phyloP scores from a whole-genome alignment of 2,113 vertebrate genomes.

The Ellobius talpinus region DNA sequence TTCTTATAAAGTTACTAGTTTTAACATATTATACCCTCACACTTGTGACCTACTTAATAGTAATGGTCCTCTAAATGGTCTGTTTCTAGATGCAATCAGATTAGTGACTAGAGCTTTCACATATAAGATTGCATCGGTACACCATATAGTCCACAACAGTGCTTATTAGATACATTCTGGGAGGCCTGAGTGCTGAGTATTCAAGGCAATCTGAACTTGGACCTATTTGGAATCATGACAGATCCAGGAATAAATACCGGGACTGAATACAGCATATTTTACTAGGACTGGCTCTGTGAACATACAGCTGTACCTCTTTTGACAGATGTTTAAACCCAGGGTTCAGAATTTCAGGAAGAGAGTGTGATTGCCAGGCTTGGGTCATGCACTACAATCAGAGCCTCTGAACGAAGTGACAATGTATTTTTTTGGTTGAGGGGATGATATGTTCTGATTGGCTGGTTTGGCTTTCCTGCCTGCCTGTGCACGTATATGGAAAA shows the following conservation, averaged over 20 bases:
- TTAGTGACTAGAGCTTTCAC: background rate
- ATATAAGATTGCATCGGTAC: background rate
- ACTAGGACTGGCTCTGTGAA: background rate
- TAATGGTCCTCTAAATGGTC: slow-evolving; percentile 24
- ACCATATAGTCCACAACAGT: background rate
- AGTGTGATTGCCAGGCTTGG: background rate
- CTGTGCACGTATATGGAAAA: background rate
- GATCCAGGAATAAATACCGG: slow-evolving; percentile 8
- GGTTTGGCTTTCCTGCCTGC: background rate
- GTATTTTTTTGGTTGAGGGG: background rate
- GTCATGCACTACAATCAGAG: background rate
- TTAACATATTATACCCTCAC: background rate
- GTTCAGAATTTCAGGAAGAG: slow-evolving; percentile 24
- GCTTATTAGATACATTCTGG: slow-evolving; percentile 17
- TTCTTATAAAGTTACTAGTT: background rate
- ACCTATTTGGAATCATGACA: background rate
- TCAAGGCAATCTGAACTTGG: slow-evolving; percentile 36
- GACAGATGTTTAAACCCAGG: slow-evolving; percentile 12
- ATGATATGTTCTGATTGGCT: background rate
- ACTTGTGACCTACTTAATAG: background rate
- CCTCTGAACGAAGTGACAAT: slow-evolving; percentile 1
- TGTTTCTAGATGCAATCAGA: slow-evolving; percentile 31
- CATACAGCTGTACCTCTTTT: slow-evolving; percentile 34
- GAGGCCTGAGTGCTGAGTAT: background rate
- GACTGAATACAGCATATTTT: slow-evolving; percentile 12